Base-by-base conservation (phyloP, 1,140 invertebrate species). In the Solenopsis invicta region DNA sequence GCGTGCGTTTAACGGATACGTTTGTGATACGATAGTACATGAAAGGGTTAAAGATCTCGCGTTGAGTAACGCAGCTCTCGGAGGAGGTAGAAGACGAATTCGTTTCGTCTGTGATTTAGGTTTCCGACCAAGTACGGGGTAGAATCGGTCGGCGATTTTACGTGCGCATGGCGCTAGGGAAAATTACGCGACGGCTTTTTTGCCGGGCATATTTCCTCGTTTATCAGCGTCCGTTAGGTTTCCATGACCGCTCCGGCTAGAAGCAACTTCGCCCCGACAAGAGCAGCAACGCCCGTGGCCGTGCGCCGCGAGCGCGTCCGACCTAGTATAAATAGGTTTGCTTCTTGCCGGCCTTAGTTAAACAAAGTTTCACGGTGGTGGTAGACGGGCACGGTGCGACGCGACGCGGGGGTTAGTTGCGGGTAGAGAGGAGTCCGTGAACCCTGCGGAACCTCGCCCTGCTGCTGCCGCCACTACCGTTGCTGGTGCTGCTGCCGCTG, bases 311-410 rank as follows among this genome's bases (percentile, higher is more conserved):
- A 93, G 91, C 89, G 92, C 92, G 92, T 93, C 92, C 91, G 87
- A 93, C 91, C 92, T 92, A 92, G 92, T 94, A 94, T 94, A 94
- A 94, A 94, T 95, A 95, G 94, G 93, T 93, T 93, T 92, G 87
- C 86, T 94, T 95, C 93, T 94, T 94, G 93, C 91, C 91, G 84
- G 90, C 92, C 90, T 94, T 94, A 93, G 93, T 94, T 94, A 94
- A 95, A 94, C 94, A 94, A 95, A 95, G 94, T 95, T 95, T 92
- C 89, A 88, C 62, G 88, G 16, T 71, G 76, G 67, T 82, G 77
- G 85, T 72, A 50, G 80, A 64, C 71, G 71, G 67, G 85, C 9
- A 41, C 16, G 50, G 29, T 6, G 50, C n/a, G 85, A 67, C 16
- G 87, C 48, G 64, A 29, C 37, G 34, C 69, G 85, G 64, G 78